Conservation (phyloP, 2,797 vertebrate species). For the Meriones psammophilus region DNA sequence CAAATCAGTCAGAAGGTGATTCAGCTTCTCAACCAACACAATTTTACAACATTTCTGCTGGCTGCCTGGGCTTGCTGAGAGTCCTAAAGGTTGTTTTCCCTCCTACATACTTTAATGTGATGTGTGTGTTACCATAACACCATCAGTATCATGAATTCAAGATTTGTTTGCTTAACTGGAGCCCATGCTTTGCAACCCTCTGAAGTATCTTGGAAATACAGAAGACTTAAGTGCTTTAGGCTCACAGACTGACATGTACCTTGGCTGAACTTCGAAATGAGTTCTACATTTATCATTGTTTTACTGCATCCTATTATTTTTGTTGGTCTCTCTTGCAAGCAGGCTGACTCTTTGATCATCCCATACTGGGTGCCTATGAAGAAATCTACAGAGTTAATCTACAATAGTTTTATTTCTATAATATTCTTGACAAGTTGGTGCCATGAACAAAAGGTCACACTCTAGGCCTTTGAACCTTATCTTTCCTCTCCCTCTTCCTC, state of each 20-base stretch:
- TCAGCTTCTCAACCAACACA: neutral
- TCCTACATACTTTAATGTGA: conserved; percentile 65
- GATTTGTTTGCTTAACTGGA: conserved; percentile 74
- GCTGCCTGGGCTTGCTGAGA: conserved; percentile 55
- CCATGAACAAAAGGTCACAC: conserved; percentile 53
- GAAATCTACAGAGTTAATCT: conserved; percentile 63
- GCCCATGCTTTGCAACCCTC: conserved; percentile 58
- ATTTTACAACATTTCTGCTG: conserved; percentile 62
- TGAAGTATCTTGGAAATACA: conserved; percentile 66
- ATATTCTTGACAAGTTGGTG: conserved; percentile 31
- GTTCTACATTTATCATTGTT: conserved; percentile 73
- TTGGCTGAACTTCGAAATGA: conserved; percentile 83
- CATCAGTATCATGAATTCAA: conserved; percentile 67
- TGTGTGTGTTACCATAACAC: conserved; percentile 70
- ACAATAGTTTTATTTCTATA: neutral
- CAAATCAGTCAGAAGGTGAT: conserved; percentile 66
- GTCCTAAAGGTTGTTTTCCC: neutral
- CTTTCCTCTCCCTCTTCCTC: neutral
- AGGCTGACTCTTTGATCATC: conserved; percentile 77
- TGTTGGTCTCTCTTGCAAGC: conserved; percentile 77
- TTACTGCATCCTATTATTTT: conserved; percentile 79
- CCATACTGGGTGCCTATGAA: conserved; percentile 53
- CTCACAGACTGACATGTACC: conserved; percentile 79
- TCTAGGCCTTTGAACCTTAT: conserved; percentile 2
- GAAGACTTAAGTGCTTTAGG: conserved; percentile 60